These are phyloP conservation scores for Progne subis DNA, from an alignment of 2,113 vertebrate species.

Conservation along the genomic window DNA sequence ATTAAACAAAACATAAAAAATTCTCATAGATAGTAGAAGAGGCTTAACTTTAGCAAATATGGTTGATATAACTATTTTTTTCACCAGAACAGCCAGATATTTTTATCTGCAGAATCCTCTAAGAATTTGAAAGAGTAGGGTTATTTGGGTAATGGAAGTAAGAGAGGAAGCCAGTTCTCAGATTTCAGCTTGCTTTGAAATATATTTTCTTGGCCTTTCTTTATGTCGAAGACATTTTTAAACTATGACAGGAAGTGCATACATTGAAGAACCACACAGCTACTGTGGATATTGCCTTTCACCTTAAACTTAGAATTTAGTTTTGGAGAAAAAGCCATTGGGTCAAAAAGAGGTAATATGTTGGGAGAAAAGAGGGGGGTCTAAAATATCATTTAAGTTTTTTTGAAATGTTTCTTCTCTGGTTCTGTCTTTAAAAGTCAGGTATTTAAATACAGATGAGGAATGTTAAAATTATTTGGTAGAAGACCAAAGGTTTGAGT, in stretches of 20 bases:
- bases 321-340: not conserved
- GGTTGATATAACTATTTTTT: not conserved
- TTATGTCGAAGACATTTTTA: not conserved
- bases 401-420: not conserved
- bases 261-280: not conserved
- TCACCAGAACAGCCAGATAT: not conserved
- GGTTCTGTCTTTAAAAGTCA: not conserved
- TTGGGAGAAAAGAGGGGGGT: not conserved
- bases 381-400: not conserved
- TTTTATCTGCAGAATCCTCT: not conserved
- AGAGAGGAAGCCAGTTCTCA: not conserved
- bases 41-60: not conserved
- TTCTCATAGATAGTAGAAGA: not conserved
- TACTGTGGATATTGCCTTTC: not conserved
- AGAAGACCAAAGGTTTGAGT: not conserved
- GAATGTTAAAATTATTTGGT: not conserved
- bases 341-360: not conserved
- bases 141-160: not conserved
- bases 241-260: not conserved
- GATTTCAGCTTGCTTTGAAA: not conserved
- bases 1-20: not conserved
- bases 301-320: not conserved
- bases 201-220: not conserved
- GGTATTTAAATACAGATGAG: not conserved
- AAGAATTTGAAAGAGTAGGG: not conserved